Conservation (phyloP, 2,797 vertebrate genomes). For the Merluccius polli region DNA sequence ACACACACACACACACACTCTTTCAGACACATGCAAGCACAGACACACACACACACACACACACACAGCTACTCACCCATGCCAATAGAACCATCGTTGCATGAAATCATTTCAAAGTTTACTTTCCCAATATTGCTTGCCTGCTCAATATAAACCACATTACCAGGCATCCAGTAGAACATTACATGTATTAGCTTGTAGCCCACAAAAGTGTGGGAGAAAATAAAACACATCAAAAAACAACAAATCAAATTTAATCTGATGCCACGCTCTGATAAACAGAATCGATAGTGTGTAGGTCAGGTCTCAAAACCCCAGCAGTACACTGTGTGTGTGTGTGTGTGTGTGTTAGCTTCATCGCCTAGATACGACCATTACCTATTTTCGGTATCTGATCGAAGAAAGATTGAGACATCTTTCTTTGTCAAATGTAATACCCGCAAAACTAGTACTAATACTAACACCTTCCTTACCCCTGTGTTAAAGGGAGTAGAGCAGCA, state of each 20-base stretch:
- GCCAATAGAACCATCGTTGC: not conserved
- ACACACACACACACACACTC: not conserved
- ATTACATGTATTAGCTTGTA: not conserved
- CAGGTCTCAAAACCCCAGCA: not conserved
- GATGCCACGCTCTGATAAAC: not conserved
- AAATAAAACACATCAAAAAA: not conserved
- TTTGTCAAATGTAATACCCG: conserved; percentile 21
- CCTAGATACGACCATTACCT: not conserved
- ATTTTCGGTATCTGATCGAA: conserved; percentile 27
- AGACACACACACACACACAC: not conserved
- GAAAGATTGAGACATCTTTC: conserved; percentile 22
- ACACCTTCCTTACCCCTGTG: not conserved
- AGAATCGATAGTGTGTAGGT: conserved; percentile 2
- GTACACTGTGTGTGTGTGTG: conserved; percentile 10
- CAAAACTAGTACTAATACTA: not conserved
- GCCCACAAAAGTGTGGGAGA: not conserved
- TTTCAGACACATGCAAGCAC: not conserved
- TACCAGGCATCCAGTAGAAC: not conserved
- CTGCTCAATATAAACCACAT: conserved; percentile 6
- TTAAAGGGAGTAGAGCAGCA: too few species aligned
- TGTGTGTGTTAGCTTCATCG: conserved; percentile 20
- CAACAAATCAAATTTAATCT: not conserved
- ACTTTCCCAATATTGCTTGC: not conserved
- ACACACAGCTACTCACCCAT: not conserved
- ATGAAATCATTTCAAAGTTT: not conserved